These are phyloP conservation scores for Pentalonia nigronervosa DNA, from an alignment of 1,140 invertebrate genomes.

Conservation along the genomic window DNA sequence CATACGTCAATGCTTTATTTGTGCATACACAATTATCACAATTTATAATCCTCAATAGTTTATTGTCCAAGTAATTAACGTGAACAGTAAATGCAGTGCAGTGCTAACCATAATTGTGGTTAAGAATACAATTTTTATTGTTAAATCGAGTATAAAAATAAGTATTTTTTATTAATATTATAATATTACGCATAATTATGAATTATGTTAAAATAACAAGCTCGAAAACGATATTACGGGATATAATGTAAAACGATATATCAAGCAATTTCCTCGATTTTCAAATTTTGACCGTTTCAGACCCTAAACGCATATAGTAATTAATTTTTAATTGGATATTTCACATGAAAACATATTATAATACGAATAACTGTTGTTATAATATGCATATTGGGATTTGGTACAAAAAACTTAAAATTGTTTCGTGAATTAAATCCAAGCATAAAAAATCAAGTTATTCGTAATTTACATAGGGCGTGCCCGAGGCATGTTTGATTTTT, in stretches of 20 bases:
- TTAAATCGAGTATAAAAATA: background rate
- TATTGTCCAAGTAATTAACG: background rate
- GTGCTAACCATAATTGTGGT: background rate
- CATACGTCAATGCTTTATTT: background rate
- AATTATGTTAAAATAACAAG: background rate
- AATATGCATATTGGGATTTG: background rate
- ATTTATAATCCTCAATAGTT: background rate
- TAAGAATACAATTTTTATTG: background rate
- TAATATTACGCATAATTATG: background rate
- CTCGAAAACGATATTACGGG: background rate
- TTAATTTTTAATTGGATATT: constrained; percentile 26
- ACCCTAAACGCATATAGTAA: background rate
- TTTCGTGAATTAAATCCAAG: background rate
- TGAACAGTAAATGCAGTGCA: background rate
- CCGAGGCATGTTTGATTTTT: background rate
- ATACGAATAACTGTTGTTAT: background rate
- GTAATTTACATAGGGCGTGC: background rate
- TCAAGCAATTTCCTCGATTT: background rate
- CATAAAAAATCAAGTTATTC: constrained; percentile 4
- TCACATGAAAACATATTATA: background rate
- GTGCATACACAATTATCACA: background rate
- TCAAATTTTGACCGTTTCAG: background rate
- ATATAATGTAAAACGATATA: background rate
- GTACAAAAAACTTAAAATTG: background rate
- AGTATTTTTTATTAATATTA: constrained; percentile 8